Evolutionary conservation across 2,888 invertebrate genomes (phyloP).

Genomic region (Eilema sororculum): DNA sequence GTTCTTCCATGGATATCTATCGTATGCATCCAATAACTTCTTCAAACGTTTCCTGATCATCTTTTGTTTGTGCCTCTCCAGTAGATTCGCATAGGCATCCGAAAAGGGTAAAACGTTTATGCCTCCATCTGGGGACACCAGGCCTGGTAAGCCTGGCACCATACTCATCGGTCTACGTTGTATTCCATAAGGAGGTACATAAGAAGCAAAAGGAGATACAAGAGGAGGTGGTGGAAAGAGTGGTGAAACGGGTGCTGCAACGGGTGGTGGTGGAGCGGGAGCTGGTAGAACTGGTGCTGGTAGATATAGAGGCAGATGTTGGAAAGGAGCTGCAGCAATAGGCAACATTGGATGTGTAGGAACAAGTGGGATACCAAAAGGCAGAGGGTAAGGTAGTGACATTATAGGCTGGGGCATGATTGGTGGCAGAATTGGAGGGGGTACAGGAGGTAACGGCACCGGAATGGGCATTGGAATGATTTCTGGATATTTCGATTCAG

Average conservation of each 20-base stretch:
- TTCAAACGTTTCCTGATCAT: conserved; percentile 63
- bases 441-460: conserved; percentile 33
- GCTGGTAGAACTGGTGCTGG: background rate
- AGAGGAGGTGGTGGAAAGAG: conserved; percentile 3
- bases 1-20: background rate
- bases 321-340: conserved; percentile 34
- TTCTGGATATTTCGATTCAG: conserved; percentile 23
- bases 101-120: conserved; percentile 80
- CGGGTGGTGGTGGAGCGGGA: background rate
- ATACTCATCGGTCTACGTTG: conserved; percentile 55
- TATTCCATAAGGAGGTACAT: conserved; percentile 17
- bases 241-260: background rate
- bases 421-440: conserved; percentile 26
- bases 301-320: conserved; percentile 5
- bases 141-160: conserved; percentile 72
- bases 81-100: conserved; percentile 72
- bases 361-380: conserved; percentile 54
- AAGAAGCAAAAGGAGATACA: conserved; percentile 16
- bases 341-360: conserved; percentile 55
- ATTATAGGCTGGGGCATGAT: conserved; percentile 23
- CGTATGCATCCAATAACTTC: conserved; percentile 39
- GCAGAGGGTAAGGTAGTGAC: conserved; percentile 34
- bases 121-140: conserved; percentile 71
- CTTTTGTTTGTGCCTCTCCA: conserved; percentile 72
- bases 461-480: conserved; percentile 44